Evolutionary conservation across 2,113 vertebrate genomes (phyloP).

Genomic region (Cettia cetti): DNA sequence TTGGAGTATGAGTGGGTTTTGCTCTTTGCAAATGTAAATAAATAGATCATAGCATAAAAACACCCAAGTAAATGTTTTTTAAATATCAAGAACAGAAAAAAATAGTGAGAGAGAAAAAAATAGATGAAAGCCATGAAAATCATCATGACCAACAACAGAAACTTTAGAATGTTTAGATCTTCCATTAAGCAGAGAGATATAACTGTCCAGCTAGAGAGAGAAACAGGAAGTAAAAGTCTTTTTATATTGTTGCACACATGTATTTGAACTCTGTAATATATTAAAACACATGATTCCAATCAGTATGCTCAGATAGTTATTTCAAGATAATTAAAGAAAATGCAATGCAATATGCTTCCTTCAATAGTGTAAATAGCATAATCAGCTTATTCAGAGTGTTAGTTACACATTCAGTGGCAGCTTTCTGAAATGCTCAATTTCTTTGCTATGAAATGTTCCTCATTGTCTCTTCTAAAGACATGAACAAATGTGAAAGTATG

Average conservation of each 20-base stretch:
- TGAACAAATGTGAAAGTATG: background rate
- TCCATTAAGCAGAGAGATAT: background rate
- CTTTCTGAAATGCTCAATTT: background rate
- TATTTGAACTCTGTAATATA: background rate
- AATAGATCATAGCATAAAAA: background rate
- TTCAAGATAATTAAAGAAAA: background rate
- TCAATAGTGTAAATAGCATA: background rate
- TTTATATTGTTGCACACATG: background rate
- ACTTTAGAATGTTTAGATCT: background rate
- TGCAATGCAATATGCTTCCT: background rate
- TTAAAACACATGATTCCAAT: background rate
- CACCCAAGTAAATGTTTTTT: background rate
- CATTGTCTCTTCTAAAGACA: background rate
- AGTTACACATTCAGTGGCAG: background rate
- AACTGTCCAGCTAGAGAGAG: background rate
- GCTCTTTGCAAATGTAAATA: background rate
- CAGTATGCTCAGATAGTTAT: background rate
- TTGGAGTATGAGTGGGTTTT: background rate
- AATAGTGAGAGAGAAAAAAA: background rate
- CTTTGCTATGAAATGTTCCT: background rate
- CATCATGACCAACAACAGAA: background rate
- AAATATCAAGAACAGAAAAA: background rate
- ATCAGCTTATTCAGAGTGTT: background rate
- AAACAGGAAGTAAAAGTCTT: background rate
- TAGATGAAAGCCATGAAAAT: background rate